Base-by-base conservation (phyloP, 2,888 invertebrate genomes). In the Microplitis deprimator region DNA sequence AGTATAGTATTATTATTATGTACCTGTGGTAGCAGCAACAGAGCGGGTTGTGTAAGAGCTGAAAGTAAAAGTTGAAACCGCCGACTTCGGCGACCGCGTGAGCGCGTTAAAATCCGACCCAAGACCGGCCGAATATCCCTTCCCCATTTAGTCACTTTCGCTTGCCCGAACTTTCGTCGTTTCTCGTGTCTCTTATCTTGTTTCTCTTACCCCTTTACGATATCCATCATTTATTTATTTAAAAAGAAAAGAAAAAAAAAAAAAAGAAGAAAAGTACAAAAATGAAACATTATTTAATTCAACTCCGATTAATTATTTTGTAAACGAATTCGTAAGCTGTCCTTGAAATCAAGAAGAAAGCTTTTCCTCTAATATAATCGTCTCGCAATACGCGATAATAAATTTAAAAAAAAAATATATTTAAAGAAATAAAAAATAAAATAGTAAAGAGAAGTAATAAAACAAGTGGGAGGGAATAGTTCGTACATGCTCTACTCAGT, bases 1-100 rank as follows among this genome's bases (percentile, higher is more conserved):
- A 64, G 40, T 17, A 64, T 39, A 64, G 20, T 72, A 41, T 41
- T 20, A 20, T 17, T 62, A 13, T n/a, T 62, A 60, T 40, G 72
- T 39, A 72, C 39, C 62, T 61, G 72, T 60, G 60, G 38, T 40
- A 72, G 62, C 61, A 72, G 40, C 39, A 72, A 10, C 40, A 65
- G 62, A 39, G 39, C 50, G 50, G 59, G 89, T 89, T 89, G 89
- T 89, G 89, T 89, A 89, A 89, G 89, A 89, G 87, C 89, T 89
- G 89, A 89, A 89, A 89, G 89, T 89, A 89, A 89, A 89, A 89
- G 89, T 89, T 89, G 89, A 89, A 89, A 89, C 88, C 84, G 87
- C 85, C 85, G 87, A 86, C 84, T 87, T 84, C 80, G 80, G 80
- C 80, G 79, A 81, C 83, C 80, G 84, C 81, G 82, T 82, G 87